Conservation (phyloP, 2,797 vertebrate genomes). For the Acropternis orthonyx region DNA sequence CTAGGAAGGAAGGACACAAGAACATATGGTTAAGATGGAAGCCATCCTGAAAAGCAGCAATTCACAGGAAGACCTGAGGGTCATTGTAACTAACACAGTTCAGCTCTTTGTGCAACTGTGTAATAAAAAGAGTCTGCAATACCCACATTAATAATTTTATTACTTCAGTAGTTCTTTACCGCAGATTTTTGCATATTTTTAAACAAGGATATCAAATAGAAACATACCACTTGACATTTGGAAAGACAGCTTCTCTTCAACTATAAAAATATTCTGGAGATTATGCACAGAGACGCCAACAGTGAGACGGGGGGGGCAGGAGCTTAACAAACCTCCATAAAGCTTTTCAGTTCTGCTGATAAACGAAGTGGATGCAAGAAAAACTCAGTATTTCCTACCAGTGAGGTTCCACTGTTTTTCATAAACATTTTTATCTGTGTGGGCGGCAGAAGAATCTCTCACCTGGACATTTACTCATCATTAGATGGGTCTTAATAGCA, state of each 20-base stretch:
- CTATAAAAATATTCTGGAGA: background rate
- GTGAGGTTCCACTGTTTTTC: background rate
- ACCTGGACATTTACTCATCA: background rate
- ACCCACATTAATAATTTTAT: background rate
- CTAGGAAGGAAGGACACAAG: background rate
- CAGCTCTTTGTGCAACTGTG: background rate
- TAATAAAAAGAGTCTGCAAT: background rate
- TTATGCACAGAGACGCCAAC: background rate
- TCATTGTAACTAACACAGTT: background rate
- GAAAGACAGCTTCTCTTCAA: background rate
- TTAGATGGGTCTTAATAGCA: background rate
- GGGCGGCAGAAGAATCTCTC: background rate
- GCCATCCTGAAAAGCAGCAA: background rate
- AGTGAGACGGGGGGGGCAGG: background rate
- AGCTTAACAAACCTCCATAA: background rate
- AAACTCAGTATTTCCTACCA: background rate
- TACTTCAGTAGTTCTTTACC: background rate
- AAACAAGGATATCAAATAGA: background rate
- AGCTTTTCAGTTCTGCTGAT: background rate
- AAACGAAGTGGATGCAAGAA: background rate
- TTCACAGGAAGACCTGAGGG: background rate
- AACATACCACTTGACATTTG: rapidly evolving
- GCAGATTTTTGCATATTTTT: background rate
- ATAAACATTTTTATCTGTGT: background rate
- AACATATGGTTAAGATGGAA: rapidly evolving